These are phyloP conservation scores for Sussaba pulchella DNA, from an alignment of 2,888 invertebrate genomes.

Conservation along the genomic window DNA sequence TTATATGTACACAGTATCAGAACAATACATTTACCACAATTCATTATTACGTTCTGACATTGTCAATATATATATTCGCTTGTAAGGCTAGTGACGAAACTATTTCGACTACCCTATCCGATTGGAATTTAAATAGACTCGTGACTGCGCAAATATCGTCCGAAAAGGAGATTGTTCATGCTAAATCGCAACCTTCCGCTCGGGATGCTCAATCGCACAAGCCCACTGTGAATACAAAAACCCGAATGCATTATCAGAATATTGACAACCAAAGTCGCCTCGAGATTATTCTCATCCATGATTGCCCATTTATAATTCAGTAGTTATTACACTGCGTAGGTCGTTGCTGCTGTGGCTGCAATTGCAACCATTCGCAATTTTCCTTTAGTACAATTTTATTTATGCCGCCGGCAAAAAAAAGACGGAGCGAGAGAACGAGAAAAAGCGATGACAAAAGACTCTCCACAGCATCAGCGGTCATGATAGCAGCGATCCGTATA, in stretches of 20 bases:
- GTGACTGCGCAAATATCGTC: too few species aligned
- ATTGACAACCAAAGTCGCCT: slow-evolving; percentile 17
- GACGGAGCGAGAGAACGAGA: too few species aligned
- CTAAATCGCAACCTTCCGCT: not conserved
- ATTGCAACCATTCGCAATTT: slow-evolving; percentile 12
- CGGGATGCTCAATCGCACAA: not conserved
- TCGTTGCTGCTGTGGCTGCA: slow-evolving; percentile 5
- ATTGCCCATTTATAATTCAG: slow-evolving; percentile 54
- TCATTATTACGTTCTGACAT: too few species aligned
- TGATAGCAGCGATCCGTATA: slow-evolving; percentile 24
- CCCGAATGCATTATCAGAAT: slow-evolving; percentile 1
- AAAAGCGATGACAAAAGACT: slow-evolving; percentile 14
- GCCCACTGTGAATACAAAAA: slow-evolving; percentile 1
- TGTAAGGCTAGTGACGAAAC: not conserved
- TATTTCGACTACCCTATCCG: too few species aligned
- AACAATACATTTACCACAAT: too few species aligned
- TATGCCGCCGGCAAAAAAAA: not conserved
- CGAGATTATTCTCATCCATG: slow-evolving; percentile 29
- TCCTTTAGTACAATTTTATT: not conserved
- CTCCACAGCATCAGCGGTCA: slow-evolving; percentile 33
- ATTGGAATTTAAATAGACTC: too few species aligned
- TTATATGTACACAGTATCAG: too few species aligned
- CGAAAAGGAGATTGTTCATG: not conserved
- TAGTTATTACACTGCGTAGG: slow-evolving; percentile 48
- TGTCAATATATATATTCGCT: too few species aligned